Evolutionary conservation across 2,888 invertebrate species (phyloP), one percentile per base, ranked within the genome.

Genomic region (Lasioglossum calceatum): DNA sequence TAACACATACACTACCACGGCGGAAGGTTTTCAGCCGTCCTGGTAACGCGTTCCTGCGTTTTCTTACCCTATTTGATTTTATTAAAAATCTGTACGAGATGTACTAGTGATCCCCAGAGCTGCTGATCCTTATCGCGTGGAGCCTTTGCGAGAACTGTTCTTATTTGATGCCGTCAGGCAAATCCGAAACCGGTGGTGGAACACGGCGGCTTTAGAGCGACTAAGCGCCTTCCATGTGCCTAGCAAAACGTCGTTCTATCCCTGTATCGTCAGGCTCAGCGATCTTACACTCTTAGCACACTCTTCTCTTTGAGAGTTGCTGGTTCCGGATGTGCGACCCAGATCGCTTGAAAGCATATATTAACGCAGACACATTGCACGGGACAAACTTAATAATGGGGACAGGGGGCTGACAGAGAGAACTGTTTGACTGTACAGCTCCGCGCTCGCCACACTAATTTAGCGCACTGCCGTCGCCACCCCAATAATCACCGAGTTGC

Each of bases 311-410:
- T 64, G 85, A 47, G 78, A 61, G 23, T 79, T n/a, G 36, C 19
- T 19, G 50, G 61, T 36, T 36, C 47, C 36, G 78, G 50, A 47
- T 76, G 79, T 76, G 75, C 77, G 82, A 86, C 86, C 80, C 67
- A 85, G 74, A 83, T 85, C 77, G 75, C 80, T 76, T 71, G 88
- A 81, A 89, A 91, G 83, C 87, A 79, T 83, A 72, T 85, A 91
- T 91, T 91, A 91, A 87, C 88, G 79, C 83, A 84, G 81, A 87
- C 79, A 72, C 81, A 86, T 73, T 87, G 87, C 83, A 85, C 82
- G 76, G 78, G 81, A 85, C 85, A 87, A 90, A 91, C 90, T 91
- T 89, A 90, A 89, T 90, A 91, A 90, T 81, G 86, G 81, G 85
- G 72, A 83, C 71, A 27, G 39, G 80, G 75, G 81, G 82, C 79